phyloP scores from a whole-genome alignment of 2,113 vertebrate genomes.

The cat (Felis catus) region DNA sequence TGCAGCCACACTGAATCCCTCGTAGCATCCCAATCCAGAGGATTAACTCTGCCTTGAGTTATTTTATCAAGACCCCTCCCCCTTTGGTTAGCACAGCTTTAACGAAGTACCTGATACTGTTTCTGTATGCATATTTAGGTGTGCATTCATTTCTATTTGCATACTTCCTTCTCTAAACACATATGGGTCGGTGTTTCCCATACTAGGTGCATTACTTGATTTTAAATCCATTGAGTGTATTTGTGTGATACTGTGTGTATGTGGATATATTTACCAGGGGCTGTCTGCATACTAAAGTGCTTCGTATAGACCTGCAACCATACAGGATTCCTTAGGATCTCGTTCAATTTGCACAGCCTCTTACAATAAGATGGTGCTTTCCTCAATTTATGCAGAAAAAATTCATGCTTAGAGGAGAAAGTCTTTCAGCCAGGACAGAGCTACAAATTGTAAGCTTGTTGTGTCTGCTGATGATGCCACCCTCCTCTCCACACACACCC shows the following conservation, averaged over 20 bases:
- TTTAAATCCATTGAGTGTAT: background rate
- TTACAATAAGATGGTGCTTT: background rate
- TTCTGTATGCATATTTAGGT: background rate
- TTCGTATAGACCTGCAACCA: background rate
- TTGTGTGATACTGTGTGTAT: background rate
- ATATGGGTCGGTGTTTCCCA: background rate
- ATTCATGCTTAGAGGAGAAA: background rate
- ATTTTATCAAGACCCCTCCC: background rate
- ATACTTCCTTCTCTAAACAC: background rate
- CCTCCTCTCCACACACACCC: background rate
- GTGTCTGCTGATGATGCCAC: fast-evolving
- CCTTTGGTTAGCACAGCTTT: background rate
- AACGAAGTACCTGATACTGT: background rate
- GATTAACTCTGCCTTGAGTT: background rate
- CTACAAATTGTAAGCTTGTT: background rate
- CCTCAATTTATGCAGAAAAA: background rate
- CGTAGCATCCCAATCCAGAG: background rate
- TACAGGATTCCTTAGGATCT: background rate
- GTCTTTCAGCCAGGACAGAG: background rate
- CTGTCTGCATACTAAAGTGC: background rate
- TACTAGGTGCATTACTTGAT: background rate
- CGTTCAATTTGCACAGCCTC: background rate
- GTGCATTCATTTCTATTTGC: background rate
- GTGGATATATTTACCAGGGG: background rate
- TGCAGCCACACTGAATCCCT: background rate